Percentiles rank a stretch among this genome's conserved stretches.
phyloP scores from a whole-genome alignment of 2,113 vertebrate genomes.

The Psettodes erumei region DNA sequence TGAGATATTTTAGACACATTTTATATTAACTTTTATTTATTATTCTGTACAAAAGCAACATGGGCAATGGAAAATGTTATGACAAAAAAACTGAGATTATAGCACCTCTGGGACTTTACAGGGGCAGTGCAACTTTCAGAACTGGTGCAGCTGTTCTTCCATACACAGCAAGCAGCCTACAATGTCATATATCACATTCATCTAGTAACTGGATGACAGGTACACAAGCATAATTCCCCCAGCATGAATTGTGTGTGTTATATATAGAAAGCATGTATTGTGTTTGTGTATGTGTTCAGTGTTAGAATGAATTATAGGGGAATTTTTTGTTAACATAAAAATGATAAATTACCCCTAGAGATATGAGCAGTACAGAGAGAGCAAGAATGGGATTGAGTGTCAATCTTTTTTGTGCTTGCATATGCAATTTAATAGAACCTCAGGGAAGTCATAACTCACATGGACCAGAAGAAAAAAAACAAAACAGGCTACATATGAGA shows the following conservation, averaged over 20 bases:
- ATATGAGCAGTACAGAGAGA: neutral
- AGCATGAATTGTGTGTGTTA: neutral
- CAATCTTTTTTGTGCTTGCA: slow-evolving; percentile 23
- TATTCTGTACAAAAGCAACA: neutral
- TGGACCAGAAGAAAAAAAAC: neutral
- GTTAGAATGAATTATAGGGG: slow-evolving; percentile 9
- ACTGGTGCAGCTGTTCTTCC: neutral
- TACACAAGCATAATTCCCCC: neutral
- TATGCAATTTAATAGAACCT: slow-evolving; percentile 26
- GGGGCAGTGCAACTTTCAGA: neutral
- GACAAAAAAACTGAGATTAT: neutral
- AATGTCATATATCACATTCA: neutral
- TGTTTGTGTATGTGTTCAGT: neutral
- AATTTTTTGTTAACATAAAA: neutral
- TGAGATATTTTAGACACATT: no score
- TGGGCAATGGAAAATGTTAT: neutral
- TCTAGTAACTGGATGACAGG: neutral
- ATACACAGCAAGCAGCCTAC: neutral
- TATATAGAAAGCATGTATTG: neutral
- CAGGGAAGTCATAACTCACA: neutral
- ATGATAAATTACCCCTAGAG: slow-evolving; percentile 4
- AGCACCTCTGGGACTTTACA: neutral
- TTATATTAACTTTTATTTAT: no score
- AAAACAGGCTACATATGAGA: neutral
- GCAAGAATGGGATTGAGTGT: neutral